These are phyloP conservation scores for Nerophis ophidion DNA, from an alignment of 2,113 vertebrate species.

Conservation along the genomic window DNA sequence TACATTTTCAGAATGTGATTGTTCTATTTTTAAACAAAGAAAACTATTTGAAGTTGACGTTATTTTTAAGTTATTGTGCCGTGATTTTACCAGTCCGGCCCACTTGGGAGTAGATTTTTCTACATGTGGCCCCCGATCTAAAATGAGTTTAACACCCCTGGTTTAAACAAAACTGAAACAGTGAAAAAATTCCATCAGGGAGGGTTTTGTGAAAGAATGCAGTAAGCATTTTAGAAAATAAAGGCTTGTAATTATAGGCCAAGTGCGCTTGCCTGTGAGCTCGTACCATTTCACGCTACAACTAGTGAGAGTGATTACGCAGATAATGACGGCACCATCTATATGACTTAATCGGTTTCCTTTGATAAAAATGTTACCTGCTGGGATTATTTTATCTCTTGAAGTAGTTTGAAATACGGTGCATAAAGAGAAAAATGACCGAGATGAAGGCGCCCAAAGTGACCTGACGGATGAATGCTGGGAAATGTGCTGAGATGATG, in stretches of 20 bases:
- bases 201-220: no score
- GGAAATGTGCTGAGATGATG: background rate
- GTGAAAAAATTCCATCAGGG: slow-evolving; percentile 1
- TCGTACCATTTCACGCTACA: background rate
- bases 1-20: no score
- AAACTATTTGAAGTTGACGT: no score
- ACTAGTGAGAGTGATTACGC: slow-evolving; percentile 3
- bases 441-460: background rate
- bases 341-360: background rate
- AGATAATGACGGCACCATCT: background rate
- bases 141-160: no score
- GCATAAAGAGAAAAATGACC: slow-evolving; percentile 1
- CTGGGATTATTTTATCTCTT: background rate
- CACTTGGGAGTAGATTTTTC: no score
- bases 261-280: background rate
- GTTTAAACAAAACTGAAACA: slow-evolving; percentile 4
- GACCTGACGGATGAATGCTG: background rate
- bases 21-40: no score
- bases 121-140: no score
- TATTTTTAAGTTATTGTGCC: no score
- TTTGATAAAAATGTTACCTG: background rate
- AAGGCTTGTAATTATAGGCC: slow-evolving; percentile 29
- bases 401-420: background rate
- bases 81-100: no score
- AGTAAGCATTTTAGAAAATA: slow-evolving; percentile 12